A percentile compares a stretch with the other conserved stretches of the same genome.
Evolutionary conservation across 2,888 invertebrate genomes (phyloP).

Genomic region (Strigamia maritima): DNA sequence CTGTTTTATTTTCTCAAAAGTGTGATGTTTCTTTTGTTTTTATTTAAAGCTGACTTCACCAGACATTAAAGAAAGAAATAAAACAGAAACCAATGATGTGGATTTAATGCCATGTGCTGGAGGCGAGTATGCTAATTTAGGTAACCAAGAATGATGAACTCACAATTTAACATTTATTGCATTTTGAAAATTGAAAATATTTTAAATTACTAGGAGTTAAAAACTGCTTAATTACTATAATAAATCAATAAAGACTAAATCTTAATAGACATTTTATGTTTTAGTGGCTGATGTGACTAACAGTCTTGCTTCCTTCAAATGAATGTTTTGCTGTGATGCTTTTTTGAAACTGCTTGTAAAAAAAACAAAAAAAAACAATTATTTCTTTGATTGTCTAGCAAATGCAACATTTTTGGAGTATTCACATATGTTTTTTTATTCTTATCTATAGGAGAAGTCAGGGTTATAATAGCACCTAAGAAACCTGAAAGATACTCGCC

Average conservation of each 20-base stretch:
- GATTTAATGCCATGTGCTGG: not conserved
- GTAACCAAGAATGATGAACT: slow-evolving; percentile 55
- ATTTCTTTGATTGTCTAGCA: not conserved
- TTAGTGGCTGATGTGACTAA: not conserved
- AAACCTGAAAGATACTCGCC: slow-evolving; percentile 57
- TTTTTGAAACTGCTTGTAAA: not conserved
- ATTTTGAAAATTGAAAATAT: not conserved
- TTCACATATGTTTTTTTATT: not conserved
- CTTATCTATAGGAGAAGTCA: slow-evolving; percentile 66
- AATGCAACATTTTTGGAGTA: not conserved
- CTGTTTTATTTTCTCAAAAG: not conserved
- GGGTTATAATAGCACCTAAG: slow-evolving; percentile 74
- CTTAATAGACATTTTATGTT: no score
- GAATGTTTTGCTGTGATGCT: not conserved
- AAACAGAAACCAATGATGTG: not conserved
- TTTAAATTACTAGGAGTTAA: not conserved
- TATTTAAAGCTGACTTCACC: slow-evolving; percentile 8
- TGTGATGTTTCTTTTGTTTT: not conserved
- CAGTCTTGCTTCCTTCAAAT: not conserved
- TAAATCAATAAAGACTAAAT: no score
- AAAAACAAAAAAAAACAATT: not conserved
- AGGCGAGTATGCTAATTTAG: slow-evolving; percentile 72
- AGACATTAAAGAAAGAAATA: not conserved
- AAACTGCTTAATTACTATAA: not conserved
- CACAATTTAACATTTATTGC: not conserved